These are phyloP conservation scores for Carduelis carduelis DNA, from an alignment of 2,797 vertebrate species.

Conservation along the genomic window DNA sequence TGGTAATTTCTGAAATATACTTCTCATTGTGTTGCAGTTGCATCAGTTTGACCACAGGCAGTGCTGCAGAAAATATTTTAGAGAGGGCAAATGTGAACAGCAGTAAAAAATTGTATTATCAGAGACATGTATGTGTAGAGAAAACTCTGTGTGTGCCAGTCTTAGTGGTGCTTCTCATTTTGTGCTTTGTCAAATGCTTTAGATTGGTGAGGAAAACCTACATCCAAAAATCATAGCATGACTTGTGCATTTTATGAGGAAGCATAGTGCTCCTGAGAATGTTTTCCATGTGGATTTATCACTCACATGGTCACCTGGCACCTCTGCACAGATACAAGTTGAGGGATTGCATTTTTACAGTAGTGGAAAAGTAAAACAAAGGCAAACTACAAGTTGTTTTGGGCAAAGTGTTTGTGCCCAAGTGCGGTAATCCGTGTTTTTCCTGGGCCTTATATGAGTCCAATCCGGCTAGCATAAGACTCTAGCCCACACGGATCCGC, in stretches of 20 bases:
- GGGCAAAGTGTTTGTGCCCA: background rate
- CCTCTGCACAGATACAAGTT: background rate
- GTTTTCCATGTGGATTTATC: background rate
- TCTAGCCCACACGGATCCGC: no score
- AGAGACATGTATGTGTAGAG: background rate
- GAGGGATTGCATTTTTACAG: background rate
- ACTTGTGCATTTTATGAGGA: background rate
- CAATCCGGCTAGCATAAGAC: no score
- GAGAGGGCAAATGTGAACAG: background rate
- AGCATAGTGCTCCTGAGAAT: background rate
- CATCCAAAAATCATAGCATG: background rate
- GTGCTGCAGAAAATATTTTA: background rate
- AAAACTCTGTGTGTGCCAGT: background rate
- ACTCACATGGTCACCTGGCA: background rate
- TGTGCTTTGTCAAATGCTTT: background rate
- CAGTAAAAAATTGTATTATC: background rate
- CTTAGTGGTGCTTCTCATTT: background rate
- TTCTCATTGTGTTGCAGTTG: background rate
- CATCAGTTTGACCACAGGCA: background rate
- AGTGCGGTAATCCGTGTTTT: no score
- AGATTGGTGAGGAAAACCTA: background rate
- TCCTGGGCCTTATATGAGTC: no score
- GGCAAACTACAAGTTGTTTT: background rate
- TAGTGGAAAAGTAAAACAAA: background rate
- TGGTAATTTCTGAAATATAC: background rate